Base-by-base conservation (phyloP, 2,797 vertebrate genomes). In the Molossus alvarezi region DNA sequence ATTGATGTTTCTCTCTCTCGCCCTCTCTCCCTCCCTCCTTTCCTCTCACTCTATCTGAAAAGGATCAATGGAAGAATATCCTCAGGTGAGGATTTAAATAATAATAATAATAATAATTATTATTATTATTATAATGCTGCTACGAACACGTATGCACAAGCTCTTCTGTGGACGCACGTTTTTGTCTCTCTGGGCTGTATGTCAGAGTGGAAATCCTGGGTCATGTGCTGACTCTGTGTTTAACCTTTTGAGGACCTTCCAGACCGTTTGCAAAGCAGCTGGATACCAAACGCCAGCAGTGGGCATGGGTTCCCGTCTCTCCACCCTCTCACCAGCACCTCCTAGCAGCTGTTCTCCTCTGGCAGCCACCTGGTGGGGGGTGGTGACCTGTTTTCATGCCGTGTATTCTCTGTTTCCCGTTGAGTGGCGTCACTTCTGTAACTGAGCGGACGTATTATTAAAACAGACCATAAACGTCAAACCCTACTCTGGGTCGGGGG, bases 61-160 rank as follows among this genome's bases (percentile, higher is more conserved):
- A 45, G 6, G 41, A 45, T 45, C 41, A 45, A 45, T 45, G 41
- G 41, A 45, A 45, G 41, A 45, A 45, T 45, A 45, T 45, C 41
- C 41, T 45, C 41, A 45, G 41, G 41, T 45, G 41, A 45, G 41
- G 41, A 45, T 45, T 45, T 45, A 6, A 45, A 45, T 45, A 45
- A 45, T 45, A 45, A 45, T 45, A 45, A 45, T 45, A 33, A 33
- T 33, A 33, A 33, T 33, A 33, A 45, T 45, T 3, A 45, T 45
- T 41, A 41, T 48, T 41, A 45, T 45, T 45, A 45, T 45, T 45
- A 45, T 48, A 37, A 73, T 41, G 53, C 37, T 72, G 25, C 12
- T 41, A 5, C 27, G 8, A 41, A 58, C 13, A 71, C 37, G 20
- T 0, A 0, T 0, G 60, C 17, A 62, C 13, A 21, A 12, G 12